These are phyloP conservation scores for Zingel zingel DNA, from an alignment of 2,113 vertebrate species.

Conservation along the genomic window DNA sequence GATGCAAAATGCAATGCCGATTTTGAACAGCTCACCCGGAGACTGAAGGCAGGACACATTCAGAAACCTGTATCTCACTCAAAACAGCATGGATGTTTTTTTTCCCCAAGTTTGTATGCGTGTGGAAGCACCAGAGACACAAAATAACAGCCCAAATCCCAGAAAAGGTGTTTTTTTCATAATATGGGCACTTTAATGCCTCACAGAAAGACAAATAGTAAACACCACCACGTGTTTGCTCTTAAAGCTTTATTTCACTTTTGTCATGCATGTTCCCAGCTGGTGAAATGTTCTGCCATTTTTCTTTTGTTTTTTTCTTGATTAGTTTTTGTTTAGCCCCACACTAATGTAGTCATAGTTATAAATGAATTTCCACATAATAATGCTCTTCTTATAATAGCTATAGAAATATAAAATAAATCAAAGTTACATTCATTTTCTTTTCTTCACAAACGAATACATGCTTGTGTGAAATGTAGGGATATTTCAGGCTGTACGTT, in stretches of 20 bases:
- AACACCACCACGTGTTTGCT: slow-evolving; percentile 26
- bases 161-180: too few species aligned
- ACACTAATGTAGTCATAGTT: background rate
- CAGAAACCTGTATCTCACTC: too few species aligned
- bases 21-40: too few species aligned
- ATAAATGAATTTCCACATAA: background rate
- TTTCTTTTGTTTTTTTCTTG: background rate
- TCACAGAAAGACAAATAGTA: slow-evolving; percentile 3
- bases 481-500: background rate
- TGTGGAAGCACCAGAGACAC: too few species aligned
- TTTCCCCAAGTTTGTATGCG: too few species aligned
- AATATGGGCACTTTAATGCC: background rate
- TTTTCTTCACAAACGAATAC: background rate
- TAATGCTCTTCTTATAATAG: too few species aligned
- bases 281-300: background rate
- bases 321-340: background rate
- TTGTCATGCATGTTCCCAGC: slow-evolving; percentile 26
- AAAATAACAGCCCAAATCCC: too few species aligned
- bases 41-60: too few species aligned
- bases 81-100: too few species aligned
- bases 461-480: too few species aligned
- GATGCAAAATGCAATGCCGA: too few species aligned
- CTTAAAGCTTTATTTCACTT: slow-evolving; percentile 42
- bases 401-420: background rate
- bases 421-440: background rate